phyloP scores from a whole-genome alignment of 2,888 invertebrate genomes.

The Catocala sponsa region DNA sequence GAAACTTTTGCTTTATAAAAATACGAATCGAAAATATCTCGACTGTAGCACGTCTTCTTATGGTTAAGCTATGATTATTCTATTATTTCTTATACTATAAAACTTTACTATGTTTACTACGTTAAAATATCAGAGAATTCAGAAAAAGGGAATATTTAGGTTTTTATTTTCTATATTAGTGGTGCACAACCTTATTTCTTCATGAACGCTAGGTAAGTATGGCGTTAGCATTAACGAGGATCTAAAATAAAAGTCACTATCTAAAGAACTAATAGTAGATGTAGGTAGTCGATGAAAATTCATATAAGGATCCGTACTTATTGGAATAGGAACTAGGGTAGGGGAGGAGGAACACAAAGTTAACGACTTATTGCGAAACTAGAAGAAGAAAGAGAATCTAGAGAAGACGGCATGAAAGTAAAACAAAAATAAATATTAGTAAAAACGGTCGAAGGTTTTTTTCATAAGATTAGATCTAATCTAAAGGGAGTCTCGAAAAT shows the following conservation, averaged over 20 bases:
- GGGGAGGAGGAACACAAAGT: conserved; percentile 65
- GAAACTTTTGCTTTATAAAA: conserved; percentile 87
- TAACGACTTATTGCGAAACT: conserved; percentile 29
- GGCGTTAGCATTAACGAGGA: conserved; percentile 81
- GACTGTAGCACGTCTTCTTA: conserved; percentile 84
- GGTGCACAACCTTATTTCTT: conserved; percentile 88
- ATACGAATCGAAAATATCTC: conserved; percentile 88
- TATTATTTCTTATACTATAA: conserved; percentile 78
- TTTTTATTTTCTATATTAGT: conserved; percentile 81
- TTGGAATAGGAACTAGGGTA: conserved; percentile 82
- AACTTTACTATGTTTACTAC: conserved; percentile 76
- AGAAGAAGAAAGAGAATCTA: conserved; percentile 22
- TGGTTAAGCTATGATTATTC: conserved; percentile 84
- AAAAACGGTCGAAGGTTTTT: conserved; percentile 57
- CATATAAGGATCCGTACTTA: conserved; percentile 57
- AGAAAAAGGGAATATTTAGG: conserved; percentile 86
- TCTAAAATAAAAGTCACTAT: conserved; percentile 73
- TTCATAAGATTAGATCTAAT: conserved; percentile 63
- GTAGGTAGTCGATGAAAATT: conserved; percentile 67
- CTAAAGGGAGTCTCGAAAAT: conserved; percentile 61
- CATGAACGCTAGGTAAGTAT: conserved; percentile 86
- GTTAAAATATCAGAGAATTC: conserved; percentile 88
- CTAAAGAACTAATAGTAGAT: conserved; percentile 69
- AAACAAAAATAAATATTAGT: conserved; percentile 40
- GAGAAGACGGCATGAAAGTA: conserved; percentile 23